Evolutionary conservation across 2,113 vertebrate genomes (phyloP).

Genomic region (Phasianus colchicus): DNA sequence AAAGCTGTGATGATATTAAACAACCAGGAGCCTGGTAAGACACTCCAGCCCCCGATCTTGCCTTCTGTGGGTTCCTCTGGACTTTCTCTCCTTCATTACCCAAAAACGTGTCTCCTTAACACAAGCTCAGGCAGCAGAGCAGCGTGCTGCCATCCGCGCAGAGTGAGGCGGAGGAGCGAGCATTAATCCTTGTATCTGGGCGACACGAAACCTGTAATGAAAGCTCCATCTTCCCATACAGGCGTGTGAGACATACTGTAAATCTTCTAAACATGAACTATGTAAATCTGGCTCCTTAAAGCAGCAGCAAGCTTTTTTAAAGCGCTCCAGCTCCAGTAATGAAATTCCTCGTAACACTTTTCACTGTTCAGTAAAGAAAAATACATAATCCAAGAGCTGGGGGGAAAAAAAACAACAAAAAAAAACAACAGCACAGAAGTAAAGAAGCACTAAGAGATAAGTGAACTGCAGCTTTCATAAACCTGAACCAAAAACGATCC

Average conservation of each 20-base stretch:
- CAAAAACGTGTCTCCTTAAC: neutral
- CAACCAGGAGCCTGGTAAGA: neutral
- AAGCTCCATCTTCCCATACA: neutral
- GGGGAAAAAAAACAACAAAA: neutral
- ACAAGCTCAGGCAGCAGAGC: neutral
- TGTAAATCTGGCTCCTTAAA: constrained; percentile 43
- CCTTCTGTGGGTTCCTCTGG: neutral
- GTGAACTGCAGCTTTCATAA: neutral
- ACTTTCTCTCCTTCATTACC: neutral
- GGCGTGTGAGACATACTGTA: neutral
- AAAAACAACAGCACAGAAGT: neutral
- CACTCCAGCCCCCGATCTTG: neutral
- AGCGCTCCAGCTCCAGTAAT: neutral
- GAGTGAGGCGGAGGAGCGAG: neutral
- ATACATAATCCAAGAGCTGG: neutral
- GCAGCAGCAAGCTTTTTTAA: constrained; percentile 15
- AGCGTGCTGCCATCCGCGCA: fast-evolving
- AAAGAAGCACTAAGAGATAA: neutral
- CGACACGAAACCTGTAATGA: constrained; percentile 23
- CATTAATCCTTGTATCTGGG: constrained; percentile 12
- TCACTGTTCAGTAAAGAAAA: neutral
- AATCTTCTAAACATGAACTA: constrained; percentile 34
- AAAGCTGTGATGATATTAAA: neutral
- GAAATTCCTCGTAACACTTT: fast-evolving
- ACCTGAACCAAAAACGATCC: neutral